Conservation (phyloP, 2,888 invertebrate genomes). For the Epinotia brunnichana region DNA sequence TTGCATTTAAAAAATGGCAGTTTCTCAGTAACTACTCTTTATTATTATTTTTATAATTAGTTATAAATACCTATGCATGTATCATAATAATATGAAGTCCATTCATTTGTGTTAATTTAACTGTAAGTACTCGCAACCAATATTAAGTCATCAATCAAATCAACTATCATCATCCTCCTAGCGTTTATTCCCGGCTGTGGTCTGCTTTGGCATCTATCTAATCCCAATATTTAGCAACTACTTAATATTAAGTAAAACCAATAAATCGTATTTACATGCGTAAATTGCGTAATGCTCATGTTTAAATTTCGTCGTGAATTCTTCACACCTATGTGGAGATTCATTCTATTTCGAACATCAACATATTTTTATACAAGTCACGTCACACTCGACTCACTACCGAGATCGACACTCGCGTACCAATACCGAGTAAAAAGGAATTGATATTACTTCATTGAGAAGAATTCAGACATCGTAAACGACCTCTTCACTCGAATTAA, state of each 20-base stretch:
- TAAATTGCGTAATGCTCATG: neutral
- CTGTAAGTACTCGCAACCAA: neutral
- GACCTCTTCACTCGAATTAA: neutral
- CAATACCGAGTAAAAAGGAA: neutral
- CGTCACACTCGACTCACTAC: constrained; percentile 9
- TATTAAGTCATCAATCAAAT: too few relatives aligned
- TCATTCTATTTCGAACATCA: constrained; percentile 24
- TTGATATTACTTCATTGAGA: constrained; percentile 3
- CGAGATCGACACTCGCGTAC: constrained; percentile 3
- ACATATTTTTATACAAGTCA: constrained; percentile 21
- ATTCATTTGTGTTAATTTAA: too few relatives aligned
- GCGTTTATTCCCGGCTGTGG: too few relatives aligned
- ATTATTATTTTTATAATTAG: too few relatives aligned
- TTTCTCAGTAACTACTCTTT: too few relatives aligned
- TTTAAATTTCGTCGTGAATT: constrained; percentile 5
- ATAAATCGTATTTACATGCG: neutral
- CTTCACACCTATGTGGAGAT: constrained; percentile 29
- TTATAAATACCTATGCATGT: too few relatives aligned
- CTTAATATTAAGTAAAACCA: too few relatives aligned
- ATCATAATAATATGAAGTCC: too few relatives aligned
- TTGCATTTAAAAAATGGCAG: too few relatives aligned
- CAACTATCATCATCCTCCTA: too few relatives aligned
- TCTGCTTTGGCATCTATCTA: too few relatives aligned
- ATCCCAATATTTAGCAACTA: too few relatives aligned
- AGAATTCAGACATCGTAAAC: neutral